Evolutionary conservation across 2,113 vertebrate genomes (phyloP), one percentile per base, ranked within the genome.

Genomic region (Trogon surrucura): DNA sequence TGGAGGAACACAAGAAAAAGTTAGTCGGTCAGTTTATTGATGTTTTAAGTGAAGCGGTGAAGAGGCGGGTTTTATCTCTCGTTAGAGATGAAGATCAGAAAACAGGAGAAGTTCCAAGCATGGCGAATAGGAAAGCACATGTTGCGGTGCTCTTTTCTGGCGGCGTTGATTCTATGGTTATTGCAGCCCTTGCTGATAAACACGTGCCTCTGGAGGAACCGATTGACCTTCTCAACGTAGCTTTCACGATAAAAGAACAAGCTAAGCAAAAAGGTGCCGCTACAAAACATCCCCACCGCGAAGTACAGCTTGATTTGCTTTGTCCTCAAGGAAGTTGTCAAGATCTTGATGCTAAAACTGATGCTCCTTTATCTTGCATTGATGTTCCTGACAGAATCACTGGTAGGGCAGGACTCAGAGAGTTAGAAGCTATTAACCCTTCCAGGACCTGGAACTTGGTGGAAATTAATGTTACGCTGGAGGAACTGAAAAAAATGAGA

Each of bases 171-270:
- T 99, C 99, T 3, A 99, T 99, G 98, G 97, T 99, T 80, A 95
- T 99, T 65, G 99, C 99, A 38, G 95, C 97, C 13, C 97, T 99
- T 80, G 99, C 99, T 69, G 98, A 99, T 91, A 98, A 80, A 19
- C 98, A 99, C 9, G 58, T 99, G 53, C 99, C 99, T 73, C 26
- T 78, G 50, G 97, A 97, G 11, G 98, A 99, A 89, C 98, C 99
- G 7, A 98, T 99, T 74, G 99, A 99, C 94, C 98, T 99, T 78
- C 98, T 99, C 34, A 99, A 99, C 22, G 99, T 99, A 26, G 99
- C 99, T 32, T 99, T 99, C 93, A 95, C 96, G 96, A 84, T 94
- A 32, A 98, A 97, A 96, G 96, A 97, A 65, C 91, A 95, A 70
- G 96, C 96, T 34, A 29, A 48, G 23, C 96, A 79, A 48, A 94